Evolutionary conservation across 2,113 vertebrate species (phyloP), one percentile per base, ranked within the genome.

Genomic region (Rattus rattus): DNA sequence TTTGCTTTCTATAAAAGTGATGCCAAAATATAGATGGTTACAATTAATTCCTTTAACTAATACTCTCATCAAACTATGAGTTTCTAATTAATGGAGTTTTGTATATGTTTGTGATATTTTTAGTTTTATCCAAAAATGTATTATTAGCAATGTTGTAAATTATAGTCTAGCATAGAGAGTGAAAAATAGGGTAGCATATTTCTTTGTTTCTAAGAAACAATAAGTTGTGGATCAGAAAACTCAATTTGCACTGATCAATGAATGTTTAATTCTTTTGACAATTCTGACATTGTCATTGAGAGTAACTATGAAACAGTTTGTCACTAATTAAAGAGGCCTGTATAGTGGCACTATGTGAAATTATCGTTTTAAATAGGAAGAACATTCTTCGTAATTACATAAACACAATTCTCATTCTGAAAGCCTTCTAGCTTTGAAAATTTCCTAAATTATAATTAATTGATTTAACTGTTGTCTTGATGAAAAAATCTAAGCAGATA

Each of bases 381-480:
- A 97, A 28, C 30, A 98, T 69, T 86, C 65, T 98, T 97, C 63
- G 16, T 92, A 86, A 96, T 61, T 96, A 33, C 26, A 94, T 61
- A 95, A 97, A 97, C 24, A 96, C 3, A 92, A 96, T 95, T 97
- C 98, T 88, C 88, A 97, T 61, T 97, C 73, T 92, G 96, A 96
- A 98, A 97, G 36, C 83, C 96, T 98, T 94, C n/a, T 90, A 97
- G 94, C 92, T 98, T 97, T 97, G 97, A 97, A 96, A 97, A 92
- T 96, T 97, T 97, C 52, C 97, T 97, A 98, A 98, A 98, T 98
- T 97, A 96, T 98, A 98, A 98, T 98, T 98, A 98, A 98, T 98
- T 94, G 94, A 98, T 98, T 98, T 70, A 97, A 98, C 97, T 97
- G n/a, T 98, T 98, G 95, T 94, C 95, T 98, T 98, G 83, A 97